These are phyloP conservation scores for Kryptopterus vitreolus DNA, from an alignment of 2,797 vertebrate genomes.

Conservation along the genomic window DNA sequence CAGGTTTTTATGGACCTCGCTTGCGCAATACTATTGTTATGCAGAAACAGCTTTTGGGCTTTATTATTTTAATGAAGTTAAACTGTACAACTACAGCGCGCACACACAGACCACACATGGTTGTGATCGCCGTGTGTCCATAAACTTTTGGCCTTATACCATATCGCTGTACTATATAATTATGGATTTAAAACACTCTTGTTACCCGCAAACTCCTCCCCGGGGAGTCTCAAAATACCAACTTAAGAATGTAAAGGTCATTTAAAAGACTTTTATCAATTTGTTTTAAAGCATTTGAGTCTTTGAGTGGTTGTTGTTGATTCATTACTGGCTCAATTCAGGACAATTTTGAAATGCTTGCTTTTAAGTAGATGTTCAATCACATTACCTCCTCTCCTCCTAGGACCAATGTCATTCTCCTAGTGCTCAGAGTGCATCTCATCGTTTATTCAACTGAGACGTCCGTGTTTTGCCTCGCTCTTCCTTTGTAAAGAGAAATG, in stretches of 20 bases:
- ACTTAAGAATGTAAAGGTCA: slow-evolving; percentile 18
- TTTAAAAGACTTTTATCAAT: slow-evolving; percentile 31
- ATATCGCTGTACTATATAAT: neutral
- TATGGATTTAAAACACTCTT: neutral
- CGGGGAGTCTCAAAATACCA: neutral
- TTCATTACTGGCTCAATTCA: neutral
- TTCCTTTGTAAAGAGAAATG: slow-evolving; percentile 43
- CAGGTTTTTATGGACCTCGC: neutral
- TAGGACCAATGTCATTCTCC: slow-evolving; percentile 15
- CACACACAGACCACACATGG: neutral
- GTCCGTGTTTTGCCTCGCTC: slow-evolving; percentile 31
- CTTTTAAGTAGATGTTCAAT: slow-evolving; percentile 21
- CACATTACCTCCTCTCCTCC: slow-evolving; percentile 2
- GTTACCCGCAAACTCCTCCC: neutral
- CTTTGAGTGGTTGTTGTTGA: neutral
- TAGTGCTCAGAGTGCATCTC: slow-evolving; percentile 21
- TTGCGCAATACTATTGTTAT: neutral
- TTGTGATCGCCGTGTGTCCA: neutral
- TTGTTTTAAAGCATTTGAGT: slow-evolving; percentile 8
- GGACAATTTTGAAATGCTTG: neutral
- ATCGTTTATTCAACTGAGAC: slow-evolving; percentile 37
- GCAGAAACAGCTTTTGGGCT: neutral
- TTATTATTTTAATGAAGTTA: neutral
- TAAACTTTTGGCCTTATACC: neutral
- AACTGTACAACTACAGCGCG: neutral